phyloP scores from a whole-genome alignment of 1,140 invertebrate species.

The Drusus annulatus region DNA sequence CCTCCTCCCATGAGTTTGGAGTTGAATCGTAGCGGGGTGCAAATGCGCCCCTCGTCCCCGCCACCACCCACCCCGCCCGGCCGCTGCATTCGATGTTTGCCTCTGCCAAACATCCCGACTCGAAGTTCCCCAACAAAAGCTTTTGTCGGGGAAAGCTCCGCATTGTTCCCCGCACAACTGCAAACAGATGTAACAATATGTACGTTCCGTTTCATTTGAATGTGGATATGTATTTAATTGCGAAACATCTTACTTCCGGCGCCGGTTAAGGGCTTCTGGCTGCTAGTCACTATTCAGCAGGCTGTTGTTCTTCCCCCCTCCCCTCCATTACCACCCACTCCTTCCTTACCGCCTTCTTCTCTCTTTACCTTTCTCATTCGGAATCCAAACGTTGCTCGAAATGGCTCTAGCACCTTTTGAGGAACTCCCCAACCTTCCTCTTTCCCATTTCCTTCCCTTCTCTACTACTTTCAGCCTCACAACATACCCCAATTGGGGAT shows the following conservation, averaged over 20 bases:
- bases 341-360: too few species aligned
- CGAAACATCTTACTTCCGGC: slow-evolving; percentile 53
- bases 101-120: slow-evolving; percentile 45
- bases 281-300: background rate
- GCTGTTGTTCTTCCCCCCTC: background rate
- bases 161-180: slow-evolving; percentile 48
- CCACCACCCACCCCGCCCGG: background rate
- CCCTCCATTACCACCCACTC: background rate
- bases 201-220: slow-evolving; percentile 52
- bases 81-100: slow-evolving; percentile 41
- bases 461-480: too few species aligned
- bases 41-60: background rate
- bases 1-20: slow-evolving; percentile 4
- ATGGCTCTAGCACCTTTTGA: too few species aligned
- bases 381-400: too few species aligned
- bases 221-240: slow-evolving; percentile 53
- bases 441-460: too few species aligned
- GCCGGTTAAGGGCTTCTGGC: slow-evolving; percentile 9
- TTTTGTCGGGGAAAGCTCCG: slow-evolving; percentile 49
- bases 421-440: too few species aligned
- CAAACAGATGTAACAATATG: slow-evolving; percentile 52
- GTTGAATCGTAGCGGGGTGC: background rate
- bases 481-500: too few species aligned
- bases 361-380: too few species aligned
- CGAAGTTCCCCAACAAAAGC: slow-evolving; percentile 37